phyloP scores from a whole-genome alignment of 2,888 invertebrate species.

The Drosophila melanocephala region DNA sequence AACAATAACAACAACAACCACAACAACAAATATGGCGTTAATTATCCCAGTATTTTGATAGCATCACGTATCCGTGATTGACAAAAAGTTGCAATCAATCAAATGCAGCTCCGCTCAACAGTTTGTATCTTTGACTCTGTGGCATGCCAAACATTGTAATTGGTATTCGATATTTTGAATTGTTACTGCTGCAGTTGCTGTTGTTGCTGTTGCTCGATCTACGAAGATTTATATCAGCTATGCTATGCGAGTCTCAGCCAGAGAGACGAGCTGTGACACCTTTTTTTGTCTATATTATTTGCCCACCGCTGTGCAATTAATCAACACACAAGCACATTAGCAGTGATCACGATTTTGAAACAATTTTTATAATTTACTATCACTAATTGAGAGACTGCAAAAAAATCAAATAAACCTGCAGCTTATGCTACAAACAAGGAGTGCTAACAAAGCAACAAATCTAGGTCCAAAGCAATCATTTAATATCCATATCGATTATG shows the following conservation, averaged over 20 bases:
- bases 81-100: conserved; percentile 74
- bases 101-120: conserved; percentile 48
- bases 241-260: conserved; percentile 30
- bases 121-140: conserved; percentile 60
- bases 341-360: conserved; percentile 7
- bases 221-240: conserved; percentile 64
- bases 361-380: neutral
- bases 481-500: neutral
- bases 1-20: neutral
- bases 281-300: conserved; percentile 30
- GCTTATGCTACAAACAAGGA: neutral
- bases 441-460: neutral
- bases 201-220: conserved; percentile 27
- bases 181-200: conserved; percentile 10
- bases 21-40: conserved; percentile 77
- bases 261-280: conserved; percentile 40
- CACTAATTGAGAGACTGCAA: conserved; percentile 1
- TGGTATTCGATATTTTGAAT: conserved; percentile 68
- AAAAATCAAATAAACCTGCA: neutral
- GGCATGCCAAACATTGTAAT: conserved; percentile 75
- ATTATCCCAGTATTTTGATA: conserved; percentile 80
- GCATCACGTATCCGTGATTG: conserved; percentile 80
- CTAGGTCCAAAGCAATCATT: neutral
- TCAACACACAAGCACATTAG: conserved; percentile 46
- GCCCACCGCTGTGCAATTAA: conserved; percentile 69